Base-by-base conservation (phyloP, 2,113 vertebrate species). In the Bos indicus region DNA sequence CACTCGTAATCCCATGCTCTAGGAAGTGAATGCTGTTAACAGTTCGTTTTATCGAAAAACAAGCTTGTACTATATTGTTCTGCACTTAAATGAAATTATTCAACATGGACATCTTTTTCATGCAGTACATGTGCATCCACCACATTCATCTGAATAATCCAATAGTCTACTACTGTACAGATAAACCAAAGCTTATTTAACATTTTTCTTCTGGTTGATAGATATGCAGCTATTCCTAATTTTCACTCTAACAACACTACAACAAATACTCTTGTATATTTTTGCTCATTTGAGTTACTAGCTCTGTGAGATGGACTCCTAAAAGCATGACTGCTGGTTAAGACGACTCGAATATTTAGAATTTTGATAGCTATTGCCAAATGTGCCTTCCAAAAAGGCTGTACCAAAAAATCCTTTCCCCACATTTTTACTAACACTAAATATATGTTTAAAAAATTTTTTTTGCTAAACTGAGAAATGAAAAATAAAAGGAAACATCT, bases 391-490 rank as follows among this genome's bases (percentile, higher is more conserved):
- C 59, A 88, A 91, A 89, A 80, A 86, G 57, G 10, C 11, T 91
- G 23, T 46, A 91, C 15, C 19, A 96, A 86, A n/a, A 93, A 82
- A 71, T 26, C 28, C 43, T 80, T 67, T 13, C 30, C 67, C 13
- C 90, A 74, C 6, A 51, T 85, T 78, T 52, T 95, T 88, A 80
- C 3, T 83, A 46, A 93, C 13, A 95, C 4, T 91, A 85, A 54
- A 84, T 83, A 80, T 21, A 71, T 15, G 64, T 74, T 94, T 40
- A 46, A 90, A 86, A 90, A 7, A 0, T 6, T 26, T 25, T 36
- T 90, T 60, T 92, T 97, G 36, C 28, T 96, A 95, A 86, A 92
- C 43, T 94, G 33, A 95, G 83, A 95, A 96, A 48, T 93, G 23
- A 89, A 97, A 93, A 95, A 56, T 92, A 93, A 97, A 91, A 2